These are phyloP conservation scores for Sialia sialis DNA, from an alignment of 2,113 vertebrate genomes.

Conservation along the genomic window DNA sequence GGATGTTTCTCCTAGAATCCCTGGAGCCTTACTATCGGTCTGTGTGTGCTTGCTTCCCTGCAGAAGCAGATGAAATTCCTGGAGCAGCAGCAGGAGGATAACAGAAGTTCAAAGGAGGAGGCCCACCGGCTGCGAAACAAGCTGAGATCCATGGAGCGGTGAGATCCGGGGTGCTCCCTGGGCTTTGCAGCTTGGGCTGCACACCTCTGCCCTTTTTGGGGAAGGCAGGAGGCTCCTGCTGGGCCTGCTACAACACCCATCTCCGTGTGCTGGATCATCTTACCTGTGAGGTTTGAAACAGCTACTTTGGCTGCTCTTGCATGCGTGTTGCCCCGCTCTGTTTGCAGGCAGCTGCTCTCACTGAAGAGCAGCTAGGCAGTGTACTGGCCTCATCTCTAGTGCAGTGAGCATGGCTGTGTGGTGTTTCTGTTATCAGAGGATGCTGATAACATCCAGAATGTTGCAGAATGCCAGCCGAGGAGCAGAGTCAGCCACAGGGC, in stretches of 20 bases:
- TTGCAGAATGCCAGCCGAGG: not conserved
- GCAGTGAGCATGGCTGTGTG: not conserved
- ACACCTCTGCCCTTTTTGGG: not conserved
- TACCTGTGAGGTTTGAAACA: not conserved
- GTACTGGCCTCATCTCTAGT: not conserved
- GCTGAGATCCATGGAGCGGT: constrained; percentile 88
- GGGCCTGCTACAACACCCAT: not conserved
- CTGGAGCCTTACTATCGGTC: not conserved
- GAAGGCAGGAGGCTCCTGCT: not conserved
- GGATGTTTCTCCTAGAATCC: not conserved
- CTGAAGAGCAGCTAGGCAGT: not conserved
- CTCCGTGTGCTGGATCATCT: rapidly evolving
- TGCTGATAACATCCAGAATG: not conserved
- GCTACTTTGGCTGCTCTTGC: not conserved
- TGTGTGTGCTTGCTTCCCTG: not conserved
- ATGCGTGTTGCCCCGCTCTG: not conserved
- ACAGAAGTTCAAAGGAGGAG: constrained; percentile 85
- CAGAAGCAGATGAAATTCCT: constrained; percentile 95
- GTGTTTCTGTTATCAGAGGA: not conserved
- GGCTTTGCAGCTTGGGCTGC: not conserved
- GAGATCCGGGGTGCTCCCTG: not conserved
- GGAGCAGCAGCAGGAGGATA: constrained; percentile 85
- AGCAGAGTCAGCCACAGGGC: not conserved
- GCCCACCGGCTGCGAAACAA: constrained; percentile 79
- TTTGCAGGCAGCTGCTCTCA: not conserved